These are phyloP conservation scores for Magallana gigas DNA, from an alignment of 1,140 invertebrate genomes.

Conservation along the genomic window DNA sequence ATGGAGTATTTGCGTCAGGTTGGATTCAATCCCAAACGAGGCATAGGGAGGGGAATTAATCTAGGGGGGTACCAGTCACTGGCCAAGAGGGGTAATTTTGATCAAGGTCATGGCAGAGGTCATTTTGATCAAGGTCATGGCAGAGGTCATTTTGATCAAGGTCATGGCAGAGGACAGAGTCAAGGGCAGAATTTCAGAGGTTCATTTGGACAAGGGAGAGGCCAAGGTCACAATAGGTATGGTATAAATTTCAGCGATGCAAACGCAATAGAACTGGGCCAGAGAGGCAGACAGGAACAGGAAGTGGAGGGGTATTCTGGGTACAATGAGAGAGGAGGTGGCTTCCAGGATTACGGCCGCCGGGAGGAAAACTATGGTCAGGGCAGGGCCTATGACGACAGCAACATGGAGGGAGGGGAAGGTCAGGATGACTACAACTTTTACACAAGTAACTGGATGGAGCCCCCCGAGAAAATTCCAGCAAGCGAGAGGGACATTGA, in stretches of 20 bases:
- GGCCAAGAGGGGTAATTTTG: background rate
- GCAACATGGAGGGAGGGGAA: background rate
- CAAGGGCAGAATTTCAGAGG: background rate
- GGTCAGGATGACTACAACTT: conserved; percentile 30
- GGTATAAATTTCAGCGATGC: conserved; percentile 1
- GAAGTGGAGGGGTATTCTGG: conserved; percentile 1
- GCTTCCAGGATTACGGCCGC: background rate
- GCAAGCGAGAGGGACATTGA: conserved; percentile 50
- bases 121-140: background rate
- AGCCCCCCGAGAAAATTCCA: conserved; percentile 27
- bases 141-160: background rate
- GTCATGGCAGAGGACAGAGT: background rate
- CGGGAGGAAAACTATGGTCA: background rate
- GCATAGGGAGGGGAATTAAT: background rate
- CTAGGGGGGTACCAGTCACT: background rate
- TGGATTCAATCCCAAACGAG: background rate
- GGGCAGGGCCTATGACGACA: background rate
- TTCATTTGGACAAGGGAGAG: background rate
- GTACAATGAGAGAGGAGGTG: background rate
- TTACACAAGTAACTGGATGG: conserved; percentile 53
- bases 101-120: too few relatives aligned
- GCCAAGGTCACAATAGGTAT: background rate
- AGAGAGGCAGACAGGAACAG: background rate
- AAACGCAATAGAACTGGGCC: background rate
- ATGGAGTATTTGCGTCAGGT: background rate